Base-by-base conservation (phyloP, 2,888 invertebrate genomes). In the Lasioglossum figueresi region DNA sequence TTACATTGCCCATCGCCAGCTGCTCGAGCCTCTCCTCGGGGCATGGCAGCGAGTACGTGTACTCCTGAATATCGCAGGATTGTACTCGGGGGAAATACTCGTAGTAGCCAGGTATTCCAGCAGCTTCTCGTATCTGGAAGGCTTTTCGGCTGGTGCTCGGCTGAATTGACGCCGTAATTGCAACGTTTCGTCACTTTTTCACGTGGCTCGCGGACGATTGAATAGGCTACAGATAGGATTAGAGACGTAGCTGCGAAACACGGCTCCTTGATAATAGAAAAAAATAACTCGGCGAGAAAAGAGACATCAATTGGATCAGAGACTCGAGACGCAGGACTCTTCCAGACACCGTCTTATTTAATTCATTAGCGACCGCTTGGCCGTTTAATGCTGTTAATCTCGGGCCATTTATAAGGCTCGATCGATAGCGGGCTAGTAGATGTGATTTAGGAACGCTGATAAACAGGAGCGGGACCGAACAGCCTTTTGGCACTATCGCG, bases 61-160 rank as follows among this genome's bases (percentile, higher is more conserved):
- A 34, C 77, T 63, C 52, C 14, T 23, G 74, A 45, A 70, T 76
- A 72, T 76, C 73, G 76, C 70, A 80, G 84, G 71, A 89, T 85
- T 76, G 89, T 86, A 87, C 92, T 88, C 92, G 80, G n/a, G 91
- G 92, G 92, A 92, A 92, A 92, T 92, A 88, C 88, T 73, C 80
- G 79, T 68, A 68, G 79, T 88, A 87, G 83, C 80, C 88, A 63
- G 86, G 71, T 81, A 84, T 78, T 72, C 66, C 40, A 83, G 63
- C 84, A 40, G 6, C 4, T 45, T 80, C 88, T 83, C 73, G 68
- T 16, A 71, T 48, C 23, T 59, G 31, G 43, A 76, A 48, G 66
- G 75, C 59, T 75, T 80, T 70, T 71, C 43, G 83, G 74, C 70
- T 74, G 48, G 59, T 68, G 82, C 52, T 12, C 76, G 81, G 45